phyloP scores from a whole-genome alignment of 2,888 invertebrate genomes.

The Cheilosia variabilis region DNA sequence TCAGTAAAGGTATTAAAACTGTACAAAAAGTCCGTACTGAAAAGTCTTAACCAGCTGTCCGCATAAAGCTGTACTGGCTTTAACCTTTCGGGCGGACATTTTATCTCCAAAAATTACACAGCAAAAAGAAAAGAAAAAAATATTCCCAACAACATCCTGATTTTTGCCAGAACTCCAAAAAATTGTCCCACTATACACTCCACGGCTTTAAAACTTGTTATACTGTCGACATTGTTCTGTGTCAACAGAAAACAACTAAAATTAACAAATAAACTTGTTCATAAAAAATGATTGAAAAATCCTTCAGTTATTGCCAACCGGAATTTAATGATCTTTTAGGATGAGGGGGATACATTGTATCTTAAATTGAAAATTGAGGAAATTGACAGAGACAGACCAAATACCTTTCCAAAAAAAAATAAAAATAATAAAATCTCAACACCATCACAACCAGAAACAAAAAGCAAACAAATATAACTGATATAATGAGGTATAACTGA shows the following conservation, averaged over 20 bases:
- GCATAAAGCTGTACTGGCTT: too few species aligned
- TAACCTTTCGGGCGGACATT: too few species aligned
- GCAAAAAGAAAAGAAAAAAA: too few species aligned
- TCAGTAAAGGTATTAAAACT: too few species aligned
- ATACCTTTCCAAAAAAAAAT: not conserved
- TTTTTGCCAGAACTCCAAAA: too few species aligned
- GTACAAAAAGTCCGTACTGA: too few species aligned
- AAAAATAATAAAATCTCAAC: constrained; percentile 2
- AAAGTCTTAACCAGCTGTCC: too few species aligned
- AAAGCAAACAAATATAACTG: constrained; percentile 12
- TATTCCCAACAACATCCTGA: too few species aligned
- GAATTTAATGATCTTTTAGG: constrained; percentile 57
- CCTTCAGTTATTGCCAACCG: constrained; percentile 48
- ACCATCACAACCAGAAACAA: not conserved
- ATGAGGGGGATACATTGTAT: constrained; percentile 50
- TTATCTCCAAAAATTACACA: too few species aligned
- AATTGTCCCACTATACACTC: not conserved
- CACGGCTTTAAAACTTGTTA: not conserved
- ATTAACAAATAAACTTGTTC: not conserved
- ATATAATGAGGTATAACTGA: constrained; percentile 48
- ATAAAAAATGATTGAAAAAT: constrained; percentile 45
- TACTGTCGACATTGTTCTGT: constrained; percentile 19
- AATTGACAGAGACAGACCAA: constrained; percentile 41
- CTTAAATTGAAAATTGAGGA: constrained; percentile 62
- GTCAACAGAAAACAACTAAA: constrained; percentile 34